Evolutionary conservation across 2,113 vertebrate species (phyloP).

Genomic region (Guaruba guarouba): DNA sequence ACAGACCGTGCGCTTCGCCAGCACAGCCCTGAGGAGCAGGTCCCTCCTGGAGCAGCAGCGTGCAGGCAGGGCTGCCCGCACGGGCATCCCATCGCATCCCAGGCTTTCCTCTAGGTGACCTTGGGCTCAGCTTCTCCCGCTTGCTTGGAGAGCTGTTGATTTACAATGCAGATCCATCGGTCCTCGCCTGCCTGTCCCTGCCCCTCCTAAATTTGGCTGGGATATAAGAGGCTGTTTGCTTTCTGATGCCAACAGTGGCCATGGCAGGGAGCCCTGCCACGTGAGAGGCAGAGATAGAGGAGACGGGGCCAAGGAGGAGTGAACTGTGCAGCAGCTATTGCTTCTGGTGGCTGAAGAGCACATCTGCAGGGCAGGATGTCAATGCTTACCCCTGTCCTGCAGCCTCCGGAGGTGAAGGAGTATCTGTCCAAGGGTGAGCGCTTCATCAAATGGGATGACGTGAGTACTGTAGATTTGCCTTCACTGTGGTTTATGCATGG

Average conservation of each 20-base stretch:
- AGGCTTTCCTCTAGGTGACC: background rate
- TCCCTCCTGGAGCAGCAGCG: background rate
- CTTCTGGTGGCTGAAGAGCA: background rate
- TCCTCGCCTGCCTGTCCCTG: conserved; percentile 10
- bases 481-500: fast-evolving
- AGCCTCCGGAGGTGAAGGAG: conserved; percentile 82
- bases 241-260: conserved; percentile 27
- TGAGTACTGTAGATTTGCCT: conserved; percentile 72
- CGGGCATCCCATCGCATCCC: background rate
- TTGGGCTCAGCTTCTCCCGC: background rate
- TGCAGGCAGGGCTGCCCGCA: background rate
- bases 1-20: background rate
- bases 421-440: conserved; percentile 90
- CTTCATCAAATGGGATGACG: conserved; percentile 96
- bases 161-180: conserved; percentile 75
- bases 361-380: conserved; percentile 76
- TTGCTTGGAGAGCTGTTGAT: conserved; percentile 50
- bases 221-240: conserved; percentile 60
- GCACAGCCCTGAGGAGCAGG: background rate
- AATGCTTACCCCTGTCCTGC: conserved; percentile 79
- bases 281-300: conserved; percentile 65
- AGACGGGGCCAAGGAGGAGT: background rate
- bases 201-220: conserved; percentile 20
- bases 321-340: background rate
- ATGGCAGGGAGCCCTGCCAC: conserved; percentile 57